phyloP scores from a whole-genome alignment of 1,140 invertebrate species.

The Archegozetes longisetosus region DNA sequence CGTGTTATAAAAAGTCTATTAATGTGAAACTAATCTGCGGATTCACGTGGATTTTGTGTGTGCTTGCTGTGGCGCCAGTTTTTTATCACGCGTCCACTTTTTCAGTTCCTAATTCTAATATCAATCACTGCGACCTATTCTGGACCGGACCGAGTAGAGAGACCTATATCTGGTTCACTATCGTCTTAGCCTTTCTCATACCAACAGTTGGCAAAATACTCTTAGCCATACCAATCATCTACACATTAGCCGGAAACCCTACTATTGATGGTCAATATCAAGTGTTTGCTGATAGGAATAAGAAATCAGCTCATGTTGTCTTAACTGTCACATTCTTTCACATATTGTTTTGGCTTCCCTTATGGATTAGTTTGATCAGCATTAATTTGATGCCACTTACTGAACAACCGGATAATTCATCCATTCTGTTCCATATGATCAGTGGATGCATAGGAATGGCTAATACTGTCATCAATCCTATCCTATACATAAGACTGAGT shows the following conservation, averaged over 20 bases:
- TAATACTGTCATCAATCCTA: slow-evolving; percentile 7
- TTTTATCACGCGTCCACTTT: slow-evolving; percentile 13
- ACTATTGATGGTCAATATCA: slow-evolving; percentile 6
- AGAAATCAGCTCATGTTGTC: slow-evolving; percentile 7
- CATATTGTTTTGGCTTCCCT: slow-evolving; percentile 10
- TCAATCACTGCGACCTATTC: slow-evolving; percentile 12
- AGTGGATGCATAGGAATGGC: slow-evolving; percentile 10
- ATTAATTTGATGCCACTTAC: slow-evolving; percentile 8
- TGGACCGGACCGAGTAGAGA: slow-evolving; percentile 5
- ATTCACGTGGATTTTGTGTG: slow-evolving; percentile 11
- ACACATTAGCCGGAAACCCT: neutral
- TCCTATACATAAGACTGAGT: slow-evolving; percentile 9
- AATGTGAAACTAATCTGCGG: neutral
- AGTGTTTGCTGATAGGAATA: slow-evolving; percentile 11
- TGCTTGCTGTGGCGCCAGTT: neutral
- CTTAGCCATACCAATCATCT: slow-evolving; percentile 5
- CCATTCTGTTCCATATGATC: slow-evolving; percentile 13
- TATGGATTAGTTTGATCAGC: slow-evolving; percentile 12
- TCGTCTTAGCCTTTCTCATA: slow-evolving; percentile 8
- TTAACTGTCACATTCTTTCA: slow-evolving; percentile 8
- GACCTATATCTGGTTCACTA: slow-evolving; percentile 11
- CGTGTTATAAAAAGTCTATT: slow-evolving; percentile 1
- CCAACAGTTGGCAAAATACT: slow-evolving; percentile 7
- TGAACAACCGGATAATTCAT: slow-evolving; percentile 6
- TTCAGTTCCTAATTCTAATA: slow-evolving; percentile 5